Evolutionary conservation across 1,140 invertebrate species (phyloP), one percentile per base, ranked within the genome.

Genomic region (Drosophila trapezifrons): DNA sequence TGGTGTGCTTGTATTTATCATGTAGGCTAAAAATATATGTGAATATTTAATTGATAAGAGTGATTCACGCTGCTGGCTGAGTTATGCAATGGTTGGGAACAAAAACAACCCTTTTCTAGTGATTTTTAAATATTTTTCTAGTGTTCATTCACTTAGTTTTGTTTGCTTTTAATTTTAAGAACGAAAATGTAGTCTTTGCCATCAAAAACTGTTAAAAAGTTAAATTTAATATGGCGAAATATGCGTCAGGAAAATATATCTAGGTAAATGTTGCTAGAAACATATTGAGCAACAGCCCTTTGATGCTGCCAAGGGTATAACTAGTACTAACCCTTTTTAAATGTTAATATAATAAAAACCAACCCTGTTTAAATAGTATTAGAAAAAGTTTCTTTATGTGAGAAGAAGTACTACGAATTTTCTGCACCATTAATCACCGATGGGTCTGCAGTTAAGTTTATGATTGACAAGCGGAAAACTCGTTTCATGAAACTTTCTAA

Each of bases 401-500:
- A 17, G 22, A 42, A 29, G 38, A 29, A 17, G 7, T 3, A n/a
- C 17, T 5, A 3, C 6, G 13, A 49, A 20, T 49, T 49, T 58
- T 49, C 56, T 6, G 18, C 54, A 42, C 15, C 37, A 60, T 60
- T 22, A 12, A 66, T 49, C 18, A 67, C 20, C 49, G 47, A 75
- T 54, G 57, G 27, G 40, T 52, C 10, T 70, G 54, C 80, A 49
- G 58, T 75, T 75, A 46, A 29, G 62, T 81, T 62, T 43, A 27
- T 72, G 69, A 72, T 72, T 71, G 35, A 22, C 38, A 58, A 37
- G 64, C 64, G 73, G 74, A 77, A 77, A 77, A 77, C 74, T 70
- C 66, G 64, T 77, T 72, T 45, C 38, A 35, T 9, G 9, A 49
- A 38, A 80, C 76, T 86, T 86, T 86, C 83, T 64, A 87, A 60